phyloP scores from a whole-genome alignment of 2,888 invertebrate genomes.

The Poecilus cupreus region DNA sequence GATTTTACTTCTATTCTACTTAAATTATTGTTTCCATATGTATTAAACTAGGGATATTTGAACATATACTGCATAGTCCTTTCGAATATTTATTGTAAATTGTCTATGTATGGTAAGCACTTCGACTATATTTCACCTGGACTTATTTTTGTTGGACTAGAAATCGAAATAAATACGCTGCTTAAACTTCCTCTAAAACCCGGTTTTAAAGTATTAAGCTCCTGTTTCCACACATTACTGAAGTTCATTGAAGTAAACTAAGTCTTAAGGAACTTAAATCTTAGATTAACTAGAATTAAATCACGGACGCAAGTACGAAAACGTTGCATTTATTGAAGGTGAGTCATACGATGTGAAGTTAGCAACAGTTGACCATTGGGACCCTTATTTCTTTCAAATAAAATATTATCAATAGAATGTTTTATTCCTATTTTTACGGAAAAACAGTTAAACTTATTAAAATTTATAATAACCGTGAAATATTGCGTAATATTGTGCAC shows the following conservation, averaged over 20 bases:
- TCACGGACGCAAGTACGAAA: not conserved
- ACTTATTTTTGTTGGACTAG: not conserved
- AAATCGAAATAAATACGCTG: slow-evolving; percentile 1
- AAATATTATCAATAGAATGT: no score
- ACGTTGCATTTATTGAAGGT: no score
- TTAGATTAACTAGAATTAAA: slow-evolving; percentile 29
- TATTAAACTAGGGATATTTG: not conserved
- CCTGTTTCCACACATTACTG: not conserved
- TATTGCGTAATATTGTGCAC: no score
- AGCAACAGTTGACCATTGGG: no score
- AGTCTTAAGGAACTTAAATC: slow-evolving; percentile 16
- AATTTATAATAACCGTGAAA: no score
- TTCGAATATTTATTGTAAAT: slow-evolving; percentile 11
- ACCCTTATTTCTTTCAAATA: no score
- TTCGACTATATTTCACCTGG: not conserved
- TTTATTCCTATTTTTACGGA: no score
- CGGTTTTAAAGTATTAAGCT: not conserved
- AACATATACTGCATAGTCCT: not conserved
- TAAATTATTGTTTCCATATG: slow-evolving; percentile 43
- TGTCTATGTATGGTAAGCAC: not conserved
- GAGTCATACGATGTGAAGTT: no score
- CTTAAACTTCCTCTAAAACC: not conserved
- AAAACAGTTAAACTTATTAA: no score
- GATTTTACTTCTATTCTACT: slow-evolving; percentile 31
- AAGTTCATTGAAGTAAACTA: slow-evolving; percentile 16